Conservation (phyloP, 1,140 invertebrate species). For the Drosophila elegans region DNA sequence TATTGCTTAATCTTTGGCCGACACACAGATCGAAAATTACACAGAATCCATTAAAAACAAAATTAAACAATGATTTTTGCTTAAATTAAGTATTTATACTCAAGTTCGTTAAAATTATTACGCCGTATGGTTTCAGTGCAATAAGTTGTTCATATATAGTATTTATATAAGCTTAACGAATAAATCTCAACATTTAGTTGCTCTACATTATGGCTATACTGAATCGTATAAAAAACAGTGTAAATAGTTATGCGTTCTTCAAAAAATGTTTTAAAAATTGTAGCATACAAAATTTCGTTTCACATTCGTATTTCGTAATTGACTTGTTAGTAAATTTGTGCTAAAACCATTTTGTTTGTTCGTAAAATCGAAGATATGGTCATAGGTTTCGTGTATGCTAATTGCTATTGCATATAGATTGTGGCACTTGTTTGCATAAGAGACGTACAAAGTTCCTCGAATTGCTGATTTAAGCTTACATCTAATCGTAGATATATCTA, state of each 20-base stretch:
- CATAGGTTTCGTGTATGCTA: constrained; percentile 24
- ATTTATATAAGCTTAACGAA: constrained; percentile 13
- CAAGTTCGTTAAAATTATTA: constrained; percentile 16
- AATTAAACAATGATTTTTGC: constrained; percentile 46
- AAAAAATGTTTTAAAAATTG: constrained; percentile 62
- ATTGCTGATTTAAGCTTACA: constrained; percentile 15
- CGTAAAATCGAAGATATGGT: constrained; percentile 39
- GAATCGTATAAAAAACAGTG: constrained; percentile 34
- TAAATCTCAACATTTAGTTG: constrained; percentile 35
- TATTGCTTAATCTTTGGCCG: constrained; percentile 82
- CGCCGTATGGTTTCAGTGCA: constrained; percentile 8
- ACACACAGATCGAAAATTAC: constrained; percentile 75
- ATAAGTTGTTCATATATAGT: constrained; percentile 13
- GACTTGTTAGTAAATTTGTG: constrained; percentile 56
- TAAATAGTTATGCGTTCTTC: constrained; percentile 42
- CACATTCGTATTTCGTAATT: constrained; percentile 49
- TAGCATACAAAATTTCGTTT: constrained; percentile 35
- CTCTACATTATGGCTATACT: constrained; percentile 56
- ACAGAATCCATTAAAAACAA: constrained; percentile 55
- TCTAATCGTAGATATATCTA: constrained; percentile 8
- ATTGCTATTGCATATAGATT: constrained; percentile 47
- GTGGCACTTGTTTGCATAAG: constrained; percentile 78
- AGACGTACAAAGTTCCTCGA: constrained; percentile 43
- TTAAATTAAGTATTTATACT: constrained; percentile 21
- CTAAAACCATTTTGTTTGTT: constrained; percentile 15